phyloP scores from a whole-genome alignment of 2,888 invertebrate species.

The Eledona agricola region DNA sequence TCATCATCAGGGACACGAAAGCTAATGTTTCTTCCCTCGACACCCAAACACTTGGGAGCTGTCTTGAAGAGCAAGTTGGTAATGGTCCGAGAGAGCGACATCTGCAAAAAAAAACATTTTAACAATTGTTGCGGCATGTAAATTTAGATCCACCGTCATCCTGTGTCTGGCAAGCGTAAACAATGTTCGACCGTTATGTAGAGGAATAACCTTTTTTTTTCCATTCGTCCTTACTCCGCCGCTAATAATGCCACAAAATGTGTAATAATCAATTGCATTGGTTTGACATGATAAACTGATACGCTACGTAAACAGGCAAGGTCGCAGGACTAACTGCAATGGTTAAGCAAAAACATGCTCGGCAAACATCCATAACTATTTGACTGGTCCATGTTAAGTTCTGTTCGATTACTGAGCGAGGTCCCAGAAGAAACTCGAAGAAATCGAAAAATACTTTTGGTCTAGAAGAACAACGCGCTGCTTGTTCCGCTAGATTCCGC shows the following conservation, averaged over 20 bases:
- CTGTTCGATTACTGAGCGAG: no score
- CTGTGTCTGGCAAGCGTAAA: constrained; percentile 12
- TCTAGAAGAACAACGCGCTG: constrained; percentile 36
- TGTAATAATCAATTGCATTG: constrained; percentile 28
- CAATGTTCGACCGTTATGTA: constrained; percentile 23
- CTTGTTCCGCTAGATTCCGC: constrained; percentile 52
- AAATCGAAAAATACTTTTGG: no score
- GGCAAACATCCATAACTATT: no score
- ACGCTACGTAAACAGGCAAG: constrained; percentile 26
- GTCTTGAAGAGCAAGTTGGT: constrained; percentile 35
- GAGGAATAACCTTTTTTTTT: constrained; percentile 25
- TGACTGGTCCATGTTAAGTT: no score
- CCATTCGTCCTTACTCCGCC: constrained; percentile 22
- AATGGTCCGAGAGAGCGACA: constrained; percentile 41
- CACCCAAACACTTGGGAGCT: constrained; percentile 29
- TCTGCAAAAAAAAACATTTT: constrained; percentile 40
- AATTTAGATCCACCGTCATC: constrained; percentile 23
- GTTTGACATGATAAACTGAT: constrained; percentile 32
- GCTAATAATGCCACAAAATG: constrained; percentile 29
- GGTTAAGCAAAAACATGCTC: no score
- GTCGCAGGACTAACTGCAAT: constrained; percentile 22
- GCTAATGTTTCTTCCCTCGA: constrained; percentile 15
- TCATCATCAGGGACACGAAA: constrained; percentile 22
- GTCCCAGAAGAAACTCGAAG: no score
- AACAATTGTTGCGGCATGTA: constrained; percentile 10